Conservation (phyloP, 2,797 vertebrate species). For the Jordanella pulchra region DNA sequence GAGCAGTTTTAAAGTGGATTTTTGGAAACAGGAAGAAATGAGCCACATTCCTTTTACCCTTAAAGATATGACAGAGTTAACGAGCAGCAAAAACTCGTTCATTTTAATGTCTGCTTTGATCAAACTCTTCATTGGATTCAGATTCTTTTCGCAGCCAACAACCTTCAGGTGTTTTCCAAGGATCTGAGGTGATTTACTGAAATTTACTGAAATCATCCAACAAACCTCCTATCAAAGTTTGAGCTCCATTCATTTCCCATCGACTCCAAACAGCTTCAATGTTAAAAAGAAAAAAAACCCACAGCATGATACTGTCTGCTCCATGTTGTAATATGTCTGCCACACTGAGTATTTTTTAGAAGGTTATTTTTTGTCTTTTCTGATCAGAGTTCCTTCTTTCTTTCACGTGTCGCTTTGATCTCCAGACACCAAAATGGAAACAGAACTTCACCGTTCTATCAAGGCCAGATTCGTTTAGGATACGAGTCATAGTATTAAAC, state of each 20-base stretch:
- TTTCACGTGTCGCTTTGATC: no score
- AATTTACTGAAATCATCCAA: background rate
- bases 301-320: background rate
- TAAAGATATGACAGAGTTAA: background rate
- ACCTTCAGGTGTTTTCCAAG: no score
- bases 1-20: background rate
- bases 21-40: background rate
- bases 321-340: background rate
- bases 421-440: no score
- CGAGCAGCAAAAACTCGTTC: background rate
- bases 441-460: no score
- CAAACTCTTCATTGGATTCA: background rate
- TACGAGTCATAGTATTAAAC: no score
- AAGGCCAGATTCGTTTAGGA: no score
- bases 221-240: no score
- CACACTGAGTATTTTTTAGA: no score
- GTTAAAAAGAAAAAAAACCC: background rate
- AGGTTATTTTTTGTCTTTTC: background rate
- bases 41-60: background rate
- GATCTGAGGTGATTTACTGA: no score
- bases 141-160: no score
- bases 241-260: background rate
- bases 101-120: background rate
- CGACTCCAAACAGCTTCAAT: background rate
- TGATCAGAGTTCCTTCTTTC: background rate